Percentiles rank a stretch among this genome's conserved stretches.
Evolutionary conservation across 92 coral and sea anemone species (phyloP).

Genomic region (Epizoanthus ramosus): DNA sequence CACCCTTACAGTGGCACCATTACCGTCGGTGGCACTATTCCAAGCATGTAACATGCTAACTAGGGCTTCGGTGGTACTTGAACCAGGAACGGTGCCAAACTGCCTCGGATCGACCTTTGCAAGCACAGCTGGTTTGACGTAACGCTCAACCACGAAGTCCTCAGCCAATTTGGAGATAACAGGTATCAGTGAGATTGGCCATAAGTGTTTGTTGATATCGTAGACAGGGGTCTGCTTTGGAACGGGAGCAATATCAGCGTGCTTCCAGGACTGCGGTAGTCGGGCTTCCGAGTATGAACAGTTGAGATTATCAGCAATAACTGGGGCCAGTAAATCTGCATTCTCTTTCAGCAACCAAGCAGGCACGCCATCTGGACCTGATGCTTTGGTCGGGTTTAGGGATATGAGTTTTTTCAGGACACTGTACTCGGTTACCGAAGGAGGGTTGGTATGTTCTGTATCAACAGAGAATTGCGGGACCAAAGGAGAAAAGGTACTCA

Average conservation of each 20-base stretch:
- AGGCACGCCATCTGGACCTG: constrained; percentile 1
- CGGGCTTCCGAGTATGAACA: not conserved
- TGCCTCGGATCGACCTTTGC: not conserved
- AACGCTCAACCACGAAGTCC: not conserved
- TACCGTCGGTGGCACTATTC: constrained; percentile 11
- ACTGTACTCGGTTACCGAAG: too few species aligned
- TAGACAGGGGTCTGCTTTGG: not conserved
- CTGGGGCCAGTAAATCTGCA: constrained; percentile 13
- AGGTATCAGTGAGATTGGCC: not conserved
- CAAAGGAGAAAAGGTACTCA: too few species aligned
- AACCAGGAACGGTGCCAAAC: not conserved
- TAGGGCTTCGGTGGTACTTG: not conserved
- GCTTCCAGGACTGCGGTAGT: constrained; percentile 5
- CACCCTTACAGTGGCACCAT: constrained; percentile 1
- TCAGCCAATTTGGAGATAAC: not conserved
- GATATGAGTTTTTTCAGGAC: too few species aligned
- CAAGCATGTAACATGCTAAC: not conserved
- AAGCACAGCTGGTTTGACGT: not conserved
- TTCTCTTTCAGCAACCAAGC: constrained; percentile 19
- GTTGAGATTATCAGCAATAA: not conserved
- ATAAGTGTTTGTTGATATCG: not conserved
- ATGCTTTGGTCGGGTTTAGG: not conserved
- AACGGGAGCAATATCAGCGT: not conserved
- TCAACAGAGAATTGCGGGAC: too few species aligned
- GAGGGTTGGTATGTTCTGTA: too few species aligned